phyloP scores from a whole-genome alignment of 2,888 invertebrate species.

The Kryphioiulus occultus region DNA sequence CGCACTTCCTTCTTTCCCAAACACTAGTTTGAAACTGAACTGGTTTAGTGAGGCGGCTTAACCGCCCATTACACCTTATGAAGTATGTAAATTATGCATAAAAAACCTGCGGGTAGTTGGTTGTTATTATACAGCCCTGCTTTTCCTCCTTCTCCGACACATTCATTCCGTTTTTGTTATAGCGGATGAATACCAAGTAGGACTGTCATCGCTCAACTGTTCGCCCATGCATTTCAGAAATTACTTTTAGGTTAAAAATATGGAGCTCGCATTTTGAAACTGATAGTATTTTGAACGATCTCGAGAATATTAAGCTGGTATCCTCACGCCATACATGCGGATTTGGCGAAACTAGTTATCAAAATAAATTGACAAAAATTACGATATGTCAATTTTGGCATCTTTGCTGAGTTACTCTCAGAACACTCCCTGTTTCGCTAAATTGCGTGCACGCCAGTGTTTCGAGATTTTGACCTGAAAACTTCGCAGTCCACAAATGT shows the following conservation, averaged over 20 bases:
- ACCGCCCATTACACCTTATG: slow-evolving; percentile 20
- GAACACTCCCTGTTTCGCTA: no score
- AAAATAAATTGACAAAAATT: no score
- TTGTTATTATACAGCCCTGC: background rate
- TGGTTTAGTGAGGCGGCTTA: slow-evolving; percentile 3
- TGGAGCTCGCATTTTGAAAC: background rate
- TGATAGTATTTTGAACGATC: background rate
- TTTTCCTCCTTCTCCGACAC: background rate
- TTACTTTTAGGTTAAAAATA: background rate
- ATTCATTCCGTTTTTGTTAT: slow-evolving; percentile 29
- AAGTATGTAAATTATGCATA: slow-evolving; percentile 29
- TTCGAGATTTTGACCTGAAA: background rate
- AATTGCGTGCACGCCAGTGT: no score
- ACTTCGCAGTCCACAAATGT: background rate
- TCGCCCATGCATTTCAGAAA: background rate
- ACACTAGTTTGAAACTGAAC: slow-evolving; percentile 20
- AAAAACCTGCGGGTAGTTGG: background rate
- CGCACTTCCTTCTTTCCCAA: slow-evolving; percentile 8
- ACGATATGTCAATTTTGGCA: no score
- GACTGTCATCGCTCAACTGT: background rate
- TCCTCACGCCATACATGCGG: no score
- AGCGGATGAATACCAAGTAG: background rate
- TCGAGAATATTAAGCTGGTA: background rate
- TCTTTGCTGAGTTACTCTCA: no score
- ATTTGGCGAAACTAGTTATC: no score